Conservation (phyloP, 2,888 invertebrate species). For the Megaustenia siamemsis region DNA sequence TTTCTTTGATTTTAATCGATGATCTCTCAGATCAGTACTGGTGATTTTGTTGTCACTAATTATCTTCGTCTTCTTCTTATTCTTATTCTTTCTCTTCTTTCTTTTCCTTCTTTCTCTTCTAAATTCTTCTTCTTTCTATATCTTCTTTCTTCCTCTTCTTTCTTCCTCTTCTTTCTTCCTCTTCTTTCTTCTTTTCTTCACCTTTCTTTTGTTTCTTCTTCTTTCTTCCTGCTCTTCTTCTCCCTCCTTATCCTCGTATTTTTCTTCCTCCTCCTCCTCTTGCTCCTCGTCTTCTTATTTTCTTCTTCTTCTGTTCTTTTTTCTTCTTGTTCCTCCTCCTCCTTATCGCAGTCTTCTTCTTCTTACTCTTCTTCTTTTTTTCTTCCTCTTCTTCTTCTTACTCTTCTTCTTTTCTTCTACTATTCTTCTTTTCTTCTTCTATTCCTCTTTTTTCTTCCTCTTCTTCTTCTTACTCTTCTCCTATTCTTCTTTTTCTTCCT, state of each 20-base stretch:
- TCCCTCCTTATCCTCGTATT: too few relatives aligned
- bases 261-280: too few relatives aligned
- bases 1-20: neutral
- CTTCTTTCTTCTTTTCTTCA: neutral
- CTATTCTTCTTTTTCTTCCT: too few relatives aligned
- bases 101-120: neutral
- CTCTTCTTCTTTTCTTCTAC: too few relatives aligned
- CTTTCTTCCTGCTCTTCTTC: neutral
- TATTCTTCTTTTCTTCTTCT: too few relatives aligned
- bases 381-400: too few relatives aligned
- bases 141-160: too few relatives aligned
- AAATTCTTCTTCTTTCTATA: too few relatives aligned
- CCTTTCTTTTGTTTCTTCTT: too few relatives aligned
- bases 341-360: neutral
- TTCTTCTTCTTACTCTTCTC: too few relatives aligned
- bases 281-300: too few relatives aligned
- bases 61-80: neutral
- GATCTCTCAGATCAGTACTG: neutral
- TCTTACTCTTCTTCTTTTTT: too few relatives aligned
- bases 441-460: neutral
- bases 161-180: neutral
- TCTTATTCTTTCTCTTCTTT: neutral
- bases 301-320: neutral
- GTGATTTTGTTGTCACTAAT: neutral
- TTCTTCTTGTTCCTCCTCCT: neutral